Percentiles rank a stretch among this genome's conserved stretches.
phyloP scores from a whole-genome alignment of 1,140 invertebrate genomes.

The Drosophila nasuta region DNA sequence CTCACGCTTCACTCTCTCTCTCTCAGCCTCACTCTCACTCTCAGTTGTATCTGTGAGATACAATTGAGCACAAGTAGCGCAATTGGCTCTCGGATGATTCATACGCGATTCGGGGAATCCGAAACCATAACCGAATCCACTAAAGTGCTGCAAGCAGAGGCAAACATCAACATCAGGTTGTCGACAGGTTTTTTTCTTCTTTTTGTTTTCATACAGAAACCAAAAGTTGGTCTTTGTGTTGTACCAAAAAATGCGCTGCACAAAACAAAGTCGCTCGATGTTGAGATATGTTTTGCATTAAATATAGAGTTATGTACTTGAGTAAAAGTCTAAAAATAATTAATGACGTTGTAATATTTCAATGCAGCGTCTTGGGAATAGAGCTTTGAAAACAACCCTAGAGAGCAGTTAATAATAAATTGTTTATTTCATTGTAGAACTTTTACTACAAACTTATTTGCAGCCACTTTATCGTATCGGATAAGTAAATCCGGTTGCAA shows the following conservation, averaged over 20 bases:
- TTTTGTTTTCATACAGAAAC: background rate
- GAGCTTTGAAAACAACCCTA: background rate
- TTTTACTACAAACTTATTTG: background rate
- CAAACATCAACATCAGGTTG: conserved; percentile 53
- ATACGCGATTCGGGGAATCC: conserved; percentile 72
- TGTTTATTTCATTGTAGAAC: background rate
- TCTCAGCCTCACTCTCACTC: conserved; percentile 4
- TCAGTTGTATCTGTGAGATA: conserved; percentile 21
- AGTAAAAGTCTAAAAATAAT: background rate
- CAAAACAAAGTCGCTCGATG: background rate
- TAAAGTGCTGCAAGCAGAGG: conserved; percentile 60
- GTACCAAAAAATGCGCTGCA: background rate
- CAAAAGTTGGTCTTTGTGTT: conserved; percentile 7
- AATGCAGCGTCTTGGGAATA: background rate
- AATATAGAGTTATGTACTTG: background rate
- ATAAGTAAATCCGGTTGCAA: background rate
- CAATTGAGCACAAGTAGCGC: conserved; percentile 37
- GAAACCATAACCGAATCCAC: conserved; percentile 63
- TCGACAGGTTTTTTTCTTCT: conserved; percentile 56
- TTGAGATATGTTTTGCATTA: background rate
- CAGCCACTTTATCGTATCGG: background rate
- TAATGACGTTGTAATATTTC: background rate
- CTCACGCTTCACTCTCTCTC: conserved; percentile 10
- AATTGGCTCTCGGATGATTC: conserved; percentile 57
- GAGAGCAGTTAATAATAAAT: background rate